Conservation (phyloP, 2,113 vertebrate genomes). For the Phasianus colchicus region DNA sequence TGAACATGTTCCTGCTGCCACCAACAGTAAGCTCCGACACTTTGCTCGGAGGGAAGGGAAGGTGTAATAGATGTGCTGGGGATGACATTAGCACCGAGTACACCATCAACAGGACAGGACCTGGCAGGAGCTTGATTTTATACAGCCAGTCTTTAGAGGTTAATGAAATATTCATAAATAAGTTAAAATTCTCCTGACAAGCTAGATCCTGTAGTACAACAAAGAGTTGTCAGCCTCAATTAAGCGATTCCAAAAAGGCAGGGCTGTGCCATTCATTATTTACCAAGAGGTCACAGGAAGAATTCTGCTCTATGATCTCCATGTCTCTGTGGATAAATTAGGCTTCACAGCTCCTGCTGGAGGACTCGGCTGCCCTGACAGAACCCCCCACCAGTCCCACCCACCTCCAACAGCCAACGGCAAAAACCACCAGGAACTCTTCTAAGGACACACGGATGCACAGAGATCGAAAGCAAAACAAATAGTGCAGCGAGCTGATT, state of each 20-base stretch:
- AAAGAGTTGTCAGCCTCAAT: constrained; percentile 69
- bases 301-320: constrained; percentile 31
- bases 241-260: constrained; percentile 43
- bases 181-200: constrained; percentile 67
- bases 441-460: not conserved
- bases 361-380: constrained; percentile 17
- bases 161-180: constrained; percentile 72
- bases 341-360: constrained; percentile 4
- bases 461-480: constrained; percentile 4
- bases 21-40: not conserved
- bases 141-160: constrained; percentile 55
- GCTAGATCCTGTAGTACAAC: constrained; percentile 66
- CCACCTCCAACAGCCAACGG: not conserved
- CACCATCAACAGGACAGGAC: constrained; percentile 37
- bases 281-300: constrained; percentile 50
- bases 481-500: not conserved
- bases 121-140: constrained; percentile 29
- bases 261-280: constrained; percentile 54
- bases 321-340: constrained; percentile 14
- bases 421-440: not conserved
- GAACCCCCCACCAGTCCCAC: not conserved
- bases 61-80: not conserved
- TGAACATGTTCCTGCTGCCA: constrained; percentile 44
- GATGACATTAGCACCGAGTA: constrained; percentile 19
- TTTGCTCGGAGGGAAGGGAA: not conserved